Evolutionary conservation across 2,113 vertebrate species (phyloP), one percentile per base, ranked within the genome.

Genomic region (Phylloscopus trochiloides): DNA sequence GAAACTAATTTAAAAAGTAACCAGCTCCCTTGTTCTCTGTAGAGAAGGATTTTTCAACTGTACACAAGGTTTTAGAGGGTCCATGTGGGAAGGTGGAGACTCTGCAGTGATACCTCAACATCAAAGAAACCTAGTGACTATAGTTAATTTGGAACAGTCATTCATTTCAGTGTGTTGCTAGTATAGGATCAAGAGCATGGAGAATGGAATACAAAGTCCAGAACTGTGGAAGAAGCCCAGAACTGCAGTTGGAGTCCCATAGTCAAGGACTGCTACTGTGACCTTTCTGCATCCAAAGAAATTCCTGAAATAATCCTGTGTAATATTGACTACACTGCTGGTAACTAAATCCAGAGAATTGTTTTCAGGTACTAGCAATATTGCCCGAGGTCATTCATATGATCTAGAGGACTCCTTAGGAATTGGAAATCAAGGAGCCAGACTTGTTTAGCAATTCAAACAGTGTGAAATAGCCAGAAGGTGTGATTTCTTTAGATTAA

Each of bases 401-500:
- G 62, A 94, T 90, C 83, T 80, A 80, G 32, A 80, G 28, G 29
- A 90, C 75, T 91, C 55, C 62, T 88, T 73, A 73, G 85, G 92
- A 94, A 95, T 48, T 70, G 48, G 48, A 93, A 97, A 94, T 58
- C 26, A 90, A 90, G 95, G 36, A 94, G 67, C 55, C 66, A 85
- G 55, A 48, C 51, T 91, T 94, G 62, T 95, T 98, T 97, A 97
- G 96, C 76, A 94, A 97, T 95, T 98, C 96, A 96, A 97, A 96
- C 42, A 94, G 63, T 65, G 65, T 90, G 76, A 91, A 97, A 96
- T 63, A 96, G 88, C 95, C 96, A 98, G 89, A 97, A 98, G 86
- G 95, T 97, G 84, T 95, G 89, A 97, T 97, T 97, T 95, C 95
- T 97, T 96, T 93, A 97, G 93, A 97, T 97, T 97, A 97, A 96